A percentile compares a stretch with the other conserved stretches of the same genome.
Conservation (phyloP, 2,888 invertebrate genomes). For the Epiblema foenella region DNA sequence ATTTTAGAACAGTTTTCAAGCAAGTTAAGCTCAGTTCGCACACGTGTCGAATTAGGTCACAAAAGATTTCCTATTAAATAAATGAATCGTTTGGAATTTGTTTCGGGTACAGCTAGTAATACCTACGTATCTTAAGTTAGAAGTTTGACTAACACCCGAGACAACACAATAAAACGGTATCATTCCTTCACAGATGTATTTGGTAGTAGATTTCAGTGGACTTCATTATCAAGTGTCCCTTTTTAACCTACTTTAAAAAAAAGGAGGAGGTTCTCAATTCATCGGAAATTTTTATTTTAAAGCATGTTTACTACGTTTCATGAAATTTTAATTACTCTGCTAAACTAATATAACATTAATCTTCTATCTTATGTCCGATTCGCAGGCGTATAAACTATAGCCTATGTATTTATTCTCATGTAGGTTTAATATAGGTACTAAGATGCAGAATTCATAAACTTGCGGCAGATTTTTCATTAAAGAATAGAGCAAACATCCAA, state of each 20-base stretch:
- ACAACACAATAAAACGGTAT: conserved; percentile 13
- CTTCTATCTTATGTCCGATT: no score
- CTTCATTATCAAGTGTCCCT: no score
- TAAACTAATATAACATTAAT: no score
- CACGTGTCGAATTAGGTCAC: conserved; percentile 72
- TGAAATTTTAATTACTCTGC: no score
- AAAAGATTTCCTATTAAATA: conserved; percentile 33
- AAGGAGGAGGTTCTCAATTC: no score
- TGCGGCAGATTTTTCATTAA: no score
- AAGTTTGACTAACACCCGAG: neutral
- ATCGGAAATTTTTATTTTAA: no score
- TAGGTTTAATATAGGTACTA: neutral
- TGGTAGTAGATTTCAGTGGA: neutral
- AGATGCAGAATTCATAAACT: no score
- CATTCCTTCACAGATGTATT: conserved; percentile 2
- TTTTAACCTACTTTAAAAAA: no score
- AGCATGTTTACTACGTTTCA: no score
- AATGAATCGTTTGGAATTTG: conserved; percentile 32
- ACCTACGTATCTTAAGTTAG: conserved; percentile 9
- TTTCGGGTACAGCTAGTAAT: conserved; percentile 8
- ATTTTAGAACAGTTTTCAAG: conserved; percentile 66
- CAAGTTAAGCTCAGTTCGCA: conserved; percentile 55
- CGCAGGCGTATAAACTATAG: no score
- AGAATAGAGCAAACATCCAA: neutral
- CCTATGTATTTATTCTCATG: neutral